Conservation (phyloP, 2,797 vertebrate genomes). For the Hapalemur alaotrensis region DNA sequence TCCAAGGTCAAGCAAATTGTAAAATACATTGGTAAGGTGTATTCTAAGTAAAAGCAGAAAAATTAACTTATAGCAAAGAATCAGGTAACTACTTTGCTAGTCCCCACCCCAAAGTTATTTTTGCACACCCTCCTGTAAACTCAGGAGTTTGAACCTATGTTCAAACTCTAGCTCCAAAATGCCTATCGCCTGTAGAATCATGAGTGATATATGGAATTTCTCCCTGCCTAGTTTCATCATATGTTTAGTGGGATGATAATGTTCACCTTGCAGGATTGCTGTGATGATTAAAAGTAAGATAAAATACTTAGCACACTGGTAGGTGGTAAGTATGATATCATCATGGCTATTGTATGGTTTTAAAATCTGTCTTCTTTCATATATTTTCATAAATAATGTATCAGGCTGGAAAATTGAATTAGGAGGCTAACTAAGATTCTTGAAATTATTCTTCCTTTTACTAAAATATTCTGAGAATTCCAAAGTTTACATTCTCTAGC, state of each 20-base stretch:
- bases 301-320: background rate
- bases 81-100: background rate
- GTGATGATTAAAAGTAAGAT: background rate
- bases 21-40: background rate
- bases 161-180: background rate
- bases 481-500: conserved; percentile 37
- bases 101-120: background rate
- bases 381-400: background rate
- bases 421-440: conserved; percentile 15
- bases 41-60: conserved; percentile 2
- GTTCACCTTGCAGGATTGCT: background rate
- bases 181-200: background rate
- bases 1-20: background rate
- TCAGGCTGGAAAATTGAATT: background rate
- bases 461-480: conserved; percentile 40
- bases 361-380: background rate
- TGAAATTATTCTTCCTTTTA: conserved; percentile 12
- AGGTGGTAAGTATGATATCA: background rate
- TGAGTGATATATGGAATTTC: background rate
- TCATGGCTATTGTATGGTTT: background rate
- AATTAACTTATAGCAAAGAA: background rate
- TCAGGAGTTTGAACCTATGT: background rate
- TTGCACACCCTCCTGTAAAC: background rate
- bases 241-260: background rate
- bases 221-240: background rate